A percentile compares a stretch with the other conserved stretches of the same genome.
Conservation (phyloP, 2,797 vertebrate genomes). For the Huso huso region DNA sequence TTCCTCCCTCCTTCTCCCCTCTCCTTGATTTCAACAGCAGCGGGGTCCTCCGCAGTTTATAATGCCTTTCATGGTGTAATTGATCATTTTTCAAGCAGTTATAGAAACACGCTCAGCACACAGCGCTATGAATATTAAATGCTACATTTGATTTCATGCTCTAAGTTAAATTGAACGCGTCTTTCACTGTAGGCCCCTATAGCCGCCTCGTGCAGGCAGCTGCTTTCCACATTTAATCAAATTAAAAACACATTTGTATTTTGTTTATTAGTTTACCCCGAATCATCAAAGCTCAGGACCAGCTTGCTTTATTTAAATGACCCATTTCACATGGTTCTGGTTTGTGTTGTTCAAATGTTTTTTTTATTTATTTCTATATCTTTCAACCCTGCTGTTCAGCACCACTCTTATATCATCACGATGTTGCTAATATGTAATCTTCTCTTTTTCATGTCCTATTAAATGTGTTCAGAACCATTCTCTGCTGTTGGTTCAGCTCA, state of each 20-base stretch:
- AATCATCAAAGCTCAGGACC: too few species aligned
- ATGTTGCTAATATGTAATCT: too few species aligned
- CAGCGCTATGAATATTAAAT: conserved; percentile 23
- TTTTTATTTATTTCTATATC: too few species aligned
- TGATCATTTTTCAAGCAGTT: conserved; percentile 55
- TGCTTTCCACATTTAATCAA: conserved; percentile 24
- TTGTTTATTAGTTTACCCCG: conserved; percentile 17
- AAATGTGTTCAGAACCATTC: too few species aligned
- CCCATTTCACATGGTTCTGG: too few species aligned
- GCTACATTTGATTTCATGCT: conserved; percentile 25
- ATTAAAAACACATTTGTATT: conserved; percentile 12
- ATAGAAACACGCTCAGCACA: conserved; percentile 14
- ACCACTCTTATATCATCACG: too few species aligned
- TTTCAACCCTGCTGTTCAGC: too few species aligned
- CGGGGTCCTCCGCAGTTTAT: conserved; percentile 21
- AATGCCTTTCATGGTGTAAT: conserved; percentile 60
- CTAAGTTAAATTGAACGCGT: conserved; percentile 24
- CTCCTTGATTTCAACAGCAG: conserved; percentile 21
- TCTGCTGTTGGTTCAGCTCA: too few species aligned
- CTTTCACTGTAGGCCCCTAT: conserved; percentile 19
- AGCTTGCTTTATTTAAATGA: too few species aligned
- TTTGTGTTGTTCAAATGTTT: too few species aligned
- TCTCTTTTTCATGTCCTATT: too few species aligned
- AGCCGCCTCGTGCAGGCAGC: conserved; percentile 18
- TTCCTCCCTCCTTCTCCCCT: conserved; percentile 16